These are phyloP conservation scores for Equus quagga DNA, from an alignment of 2,113 vertebrate genomes.

Conservation along the genomic window DNA sequence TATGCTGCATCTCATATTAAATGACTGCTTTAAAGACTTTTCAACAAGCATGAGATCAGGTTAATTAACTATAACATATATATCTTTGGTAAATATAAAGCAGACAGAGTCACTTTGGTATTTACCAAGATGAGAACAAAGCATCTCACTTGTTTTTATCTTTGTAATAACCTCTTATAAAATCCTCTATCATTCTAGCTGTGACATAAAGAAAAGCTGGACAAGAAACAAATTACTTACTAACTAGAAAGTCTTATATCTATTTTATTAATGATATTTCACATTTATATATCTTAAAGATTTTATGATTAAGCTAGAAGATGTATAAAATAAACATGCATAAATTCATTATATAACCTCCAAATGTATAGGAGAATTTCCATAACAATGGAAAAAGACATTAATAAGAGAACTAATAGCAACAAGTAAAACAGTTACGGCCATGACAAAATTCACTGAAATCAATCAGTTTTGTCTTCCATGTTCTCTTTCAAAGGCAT, in stretches of 20 bases:
- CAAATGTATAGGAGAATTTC: neutral
- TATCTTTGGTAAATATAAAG: neutral
- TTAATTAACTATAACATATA: neutral
- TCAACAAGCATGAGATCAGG: neutral
- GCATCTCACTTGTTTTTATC: neutral
- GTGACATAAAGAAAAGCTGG: neutral
- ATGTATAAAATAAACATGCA: neutral
- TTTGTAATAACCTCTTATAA: conserved; percentile 2
- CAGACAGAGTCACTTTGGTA: neutral
- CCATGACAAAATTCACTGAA: neutral
- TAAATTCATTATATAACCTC: neutral
- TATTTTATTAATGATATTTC: neutral
- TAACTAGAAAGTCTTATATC: neutral
- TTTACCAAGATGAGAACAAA: conserved; percentile 30
- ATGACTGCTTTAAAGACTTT: neutral
- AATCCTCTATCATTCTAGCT: neutral
- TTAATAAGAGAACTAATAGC: neutral
- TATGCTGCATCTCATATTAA: neutral
- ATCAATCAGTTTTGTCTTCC: neutral
- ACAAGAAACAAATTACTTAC: neutral
- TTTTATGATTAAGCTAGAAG: neutral
- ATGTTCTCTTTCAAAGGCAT: neutral
- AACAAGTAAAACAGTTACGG: neutral
- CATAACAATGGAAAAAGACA: neutral
- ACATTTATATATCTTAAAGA: neutral